These are phyloP conservation scores for Pantala flavescens DNA, from an alignment of 1,140 invertebrate genomes.

Conservation along the genomic window DNA sequence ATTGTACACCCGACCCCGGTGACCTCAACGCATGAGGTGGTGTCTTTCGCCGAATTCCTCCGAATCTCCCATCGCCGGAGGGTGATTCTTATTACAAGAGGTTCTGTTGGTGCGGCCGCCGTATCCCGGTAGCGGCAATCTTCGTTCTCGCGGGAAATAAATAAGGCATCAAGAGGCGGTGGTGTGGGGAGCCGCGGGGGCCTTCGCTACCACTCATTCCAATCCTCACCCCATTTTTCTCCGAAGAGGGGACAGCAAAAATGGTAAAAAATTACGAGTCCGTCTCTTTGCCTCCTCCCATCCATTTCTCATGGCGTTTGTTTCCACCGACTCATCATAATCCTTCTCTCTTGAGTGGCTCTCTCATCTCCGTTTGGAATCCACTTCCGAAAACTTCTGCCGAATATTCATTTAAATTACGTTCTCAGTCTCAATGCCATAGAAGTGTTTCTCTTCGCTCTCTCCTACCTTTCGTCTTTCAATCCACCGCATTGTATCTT, in stretches of 20 bases:
- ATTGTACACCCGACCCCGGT: too few relatives aligned
- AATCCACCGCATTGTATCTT: too few relatives aligned
- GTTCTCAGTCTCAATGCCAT: neutral
- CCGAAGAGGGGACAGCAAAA: neutral
- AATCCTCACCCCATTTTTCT: neutral
- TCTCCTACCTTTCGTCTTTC: too few relatives aligned
- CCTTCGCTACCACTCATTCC: neutral
- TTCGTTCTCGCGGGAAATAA: neutral
- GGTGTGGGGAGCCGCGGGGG: too few relatives aligned
- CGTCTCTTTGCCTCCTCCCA: neutral
- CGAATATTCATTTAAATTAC: neutral
- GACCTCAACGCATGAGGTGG: too few relatives aligned
- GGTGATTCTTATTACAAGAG: too few relatives aligned
- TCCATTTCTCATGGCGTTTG: neutral
- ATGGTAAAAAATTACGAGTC: neutral
- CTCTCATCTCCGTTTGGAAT: neutral
- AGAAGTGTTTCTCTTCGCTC: too few relatives aligned
- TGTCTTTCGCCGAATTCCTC: too few relatives aligned
- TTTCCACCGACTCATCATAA: neutral
- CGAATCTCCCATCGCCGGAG: too few relatives aligned
- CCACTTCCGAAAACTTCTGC: neutral
- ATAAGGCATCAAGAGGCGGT: neutral
- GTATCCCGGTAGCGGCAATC: neutral
- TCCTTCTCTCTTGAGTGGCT: neutral
- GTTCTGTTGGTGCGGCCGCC: neutral